A percentile compares a stretch with the other conserved stretches of the same genome.
phyloP scores from a whole-genome alignment of 2,113 vertebrate species.

The Circaetus gallicus region DNA sequence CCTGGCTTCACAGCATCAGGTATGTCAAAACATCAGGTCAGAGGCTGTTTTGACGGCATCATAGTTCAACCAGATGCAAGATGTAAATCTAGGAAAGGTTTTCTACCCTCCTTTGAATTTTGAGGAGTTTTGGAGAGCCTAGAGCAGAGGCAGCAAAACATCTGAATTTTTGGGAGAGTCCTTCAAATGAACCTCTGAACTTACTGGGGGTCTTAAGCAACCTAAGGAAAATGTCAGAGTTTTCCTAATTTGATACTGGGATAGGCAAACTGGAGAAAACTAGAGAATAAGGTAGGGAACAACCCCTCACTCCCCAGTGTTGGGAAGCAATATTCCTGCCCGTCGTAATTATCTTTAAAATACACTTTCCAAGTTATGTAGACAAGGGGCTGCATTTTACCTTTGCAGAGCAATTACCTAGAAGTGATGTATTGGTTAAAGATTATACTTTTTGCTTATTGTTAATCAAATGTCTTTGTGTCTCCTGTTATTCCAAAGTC shows the following conservation, averaged over 20 bases:
- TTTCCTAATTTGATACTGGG: not conserved
- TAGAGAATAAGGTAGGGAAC: not conserved
- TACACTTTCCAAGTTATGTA: not conserved
- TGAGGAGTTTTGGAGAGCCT: not conserved
- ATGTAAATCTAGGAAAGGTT: not conserved
- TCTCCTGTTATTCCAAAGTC: not conserved
- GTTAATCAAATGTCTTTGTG: not conserved
- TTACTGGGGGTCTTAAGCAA: rapidly evolving
- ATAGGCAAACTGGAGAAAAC: not conserved
- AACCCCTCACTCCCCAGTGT: not conserved
- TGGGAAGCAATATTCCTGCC: not conserved
- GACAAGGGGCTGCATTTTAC: not conserved
- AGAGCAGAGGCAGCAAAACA: not conserved
- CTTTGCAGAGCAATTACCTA: not conserved
- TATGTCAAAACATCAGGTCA: not conserved
- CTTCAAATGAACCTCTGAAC: not conserved
- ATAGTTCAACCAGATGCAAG: not conserved
- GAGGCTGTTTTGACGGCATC: not conserved
- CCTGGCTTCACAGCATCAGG: not conserved
- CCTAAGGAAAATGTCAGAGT: not conserved
- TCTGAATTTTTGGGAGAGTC: not conserved
- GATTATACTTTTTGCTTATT: not conserved
- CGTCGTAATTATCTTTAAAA: not conserved
- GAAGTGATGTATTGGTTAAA: not conserved
- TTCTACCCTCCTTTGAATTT: not conserved